A percentile compares a stretch with the other conserved stretches of the same genome.
Evolutionary conservation across 2,797 vertebrate species (phyloP).

Genomic region (Poecilia velifera): DNA sequence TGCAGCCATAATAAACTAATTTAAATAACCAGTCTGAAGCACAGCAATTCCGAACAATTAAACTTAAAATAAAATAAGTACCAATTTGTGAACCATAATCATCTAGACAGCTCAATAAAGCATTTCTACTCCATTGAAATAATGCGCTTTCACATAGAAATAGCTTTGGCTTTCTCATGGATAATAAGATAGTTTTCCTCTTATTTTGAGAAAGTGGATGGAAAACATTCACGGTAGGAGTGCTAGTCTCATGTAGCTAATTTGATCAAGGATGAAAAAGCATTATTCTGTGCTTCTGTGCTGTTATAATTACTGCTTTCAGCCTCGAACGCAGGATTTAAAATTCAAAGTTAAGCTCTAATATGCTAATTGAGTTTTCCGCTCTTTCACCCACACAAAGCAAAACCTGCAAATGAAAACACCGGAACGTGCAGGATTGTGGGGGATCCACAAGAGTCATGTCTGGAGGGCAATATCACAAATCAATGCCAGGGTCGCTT

Average conservation of each 20-base stretch:
- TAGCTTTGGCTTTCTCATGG: background rate
- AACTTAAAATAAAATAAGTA: background rate
- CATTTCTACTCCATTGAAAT: background rate
- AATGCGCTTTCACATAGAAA: background rate
- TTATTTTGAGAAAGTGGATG: background rate
- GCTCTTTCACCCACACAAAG: conserved; percentile 41
- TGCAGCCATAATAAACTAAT: background rate
- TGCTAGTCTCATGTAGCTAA: background rate
- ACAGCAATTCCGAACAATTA: background rate
- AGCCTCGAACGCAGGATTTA: background rate
- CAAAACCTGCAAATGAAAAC: no score
- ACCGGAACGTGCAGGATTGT: accelerated
- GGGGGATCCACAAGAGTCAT: background rate
- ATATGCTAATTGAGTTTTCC: conserved; percentile 24
- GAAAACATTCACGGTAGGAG: background rate
- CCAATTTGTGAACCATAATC: background rate
- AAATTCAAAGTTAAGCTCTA: background rate
- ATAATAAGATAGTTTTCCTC: background rate
- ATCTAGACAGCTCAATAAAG: background rate
- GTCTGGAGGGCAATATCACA: background rate
- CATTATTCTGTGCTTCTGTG: background rate
- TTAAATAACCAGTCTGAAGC: background rate
- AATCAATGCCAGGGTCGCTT: background rate
- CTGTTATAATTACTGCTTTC: background rate
- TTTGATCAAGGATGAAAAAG: background rate